Conservation (phyloP, 1,140 invertebrate species). For the Musca domestica region DNA sequence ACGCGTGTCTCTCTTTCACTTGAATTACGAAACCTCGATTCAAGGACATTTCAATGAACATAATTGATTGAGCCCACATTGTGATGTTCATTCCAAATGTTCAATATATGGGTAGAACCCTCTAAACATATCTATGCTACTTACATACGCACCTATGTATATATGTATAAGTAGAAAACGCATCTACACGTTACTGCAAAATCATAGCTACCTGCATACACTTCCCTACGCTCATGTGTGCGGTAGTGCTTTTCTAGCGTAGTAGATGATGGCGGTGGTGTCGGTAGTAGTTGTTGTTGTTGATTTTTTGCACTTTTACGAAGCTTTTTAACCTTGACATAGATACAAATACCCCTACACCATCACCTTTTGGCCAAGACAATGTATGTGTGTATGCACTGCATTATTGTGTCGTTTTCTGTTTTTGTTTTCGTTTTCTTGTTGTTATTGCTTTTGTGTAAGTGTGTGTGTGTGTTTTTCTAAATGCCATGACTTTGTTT, state of each 20-base stretch:
- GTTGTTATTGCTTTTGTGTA: background rate
- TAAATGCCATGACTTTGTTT: conserved; percentile 15
- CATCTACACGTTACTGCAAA: background rate
- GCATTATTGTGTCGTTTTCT: too few species aligned
- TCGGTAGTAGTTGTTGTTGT: background rate
- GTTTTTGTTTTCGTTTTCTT: background rate
- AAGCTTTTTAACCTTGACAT: conserved; percentile 20
- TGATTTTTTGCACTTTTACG: conserved; percentile 9
- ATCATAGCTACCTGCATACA: too few species aligned
- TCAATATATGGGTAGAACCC: too few species aligned
- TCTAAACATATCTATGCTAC: background rate
- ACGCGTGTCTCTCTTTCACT: background rate
- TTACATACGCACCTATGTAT: background rate
- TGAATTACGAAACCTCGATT: background rate
- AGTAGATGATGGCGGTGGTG: background rate
- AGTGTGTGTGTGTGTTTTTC: background rate
- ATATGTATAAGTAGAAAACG: background rate
- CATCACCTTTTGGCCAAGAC: background rate
- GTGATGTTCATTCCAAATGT: background rate
- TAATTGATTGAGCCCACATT: conserved; percentile 8
- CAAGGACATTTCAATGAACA: conserved; percentile 7
- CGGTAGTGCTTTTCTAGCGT: background rate
- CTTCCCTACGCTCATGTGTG: too few species aligned
- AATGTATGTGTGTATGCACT: too few species aligned
- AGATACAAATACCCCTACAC: conserved; percentile 2